Conservation (phyloP, 1,140 invertebrate genomes). For the Aphidius ervi region DNA sequence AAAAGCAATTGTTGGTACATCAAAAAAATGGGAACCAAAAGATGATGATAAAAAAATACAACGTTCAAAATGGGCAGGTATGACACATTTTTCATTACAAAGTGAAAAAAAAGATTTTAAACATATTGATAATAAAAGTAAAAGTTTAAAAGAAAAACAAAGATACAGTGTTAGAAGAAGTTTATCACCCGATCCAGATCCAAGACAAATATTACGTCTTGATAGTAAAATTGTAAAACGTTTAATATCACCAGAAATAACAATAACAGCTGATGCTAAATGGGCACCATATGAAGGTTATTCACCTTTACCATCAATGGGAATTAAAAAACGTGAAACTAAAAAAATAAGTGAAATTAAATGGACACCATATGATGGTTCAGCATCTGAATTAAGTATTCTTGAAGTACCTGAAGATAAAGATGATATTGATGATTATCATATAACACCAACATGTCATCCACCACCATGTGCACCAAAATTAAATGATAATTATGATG, state of each 20-base stretch:
- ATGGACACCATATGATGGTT: conserved; percentile 45
- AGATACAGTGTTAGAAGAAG: conserved; percentile 48
- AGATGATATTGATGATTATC: conserved; percentile 34
- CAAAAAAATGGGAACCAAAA: conserved; percentile 34
- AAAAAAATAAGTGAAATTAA: conserved; percentile 47
- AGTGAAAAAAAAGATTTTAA: conserved; percentile 36
- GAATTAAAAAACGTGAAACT: conserved; percentile 42
- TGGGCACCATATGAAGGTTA: conserved; percentile 50
- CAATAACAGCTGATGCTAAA: conserved; percentile 37
- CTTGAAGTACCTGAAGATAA: conserved; percentile 30
- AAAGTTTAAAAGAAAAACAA: conserved; percentile 46
- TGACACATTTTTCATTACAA: conserved; percentile 46
- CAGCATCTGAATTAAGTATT: conserved; percentile 28
- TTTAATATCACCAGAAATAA: conserved; percentile 46
- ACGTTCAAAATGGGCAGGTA: conserved; percentile 44
- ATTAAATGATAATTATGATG: conserved; percentile 27
- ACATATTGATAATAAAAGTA: conserved; percentile 40
- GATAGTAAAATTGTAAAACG: conserved; percentile 42
- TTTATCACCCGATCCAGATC: conserved; percentile 49
- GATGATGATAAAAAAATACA: conserved; percentile 34
- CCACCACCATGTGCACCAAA: conserved; percentile 37
- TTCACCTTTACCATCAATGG: conserved; percentile 45
- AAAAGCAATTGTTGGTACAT: conserved; percentile 22
- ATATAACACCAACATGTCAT: conserved; percentile 44
- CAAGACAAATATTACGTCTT: conserved; percentile 33